phyloP scores from a whole-genome alignment of 1,140 invertebrate genomes.

The Zaprionus taronus region DNA sequence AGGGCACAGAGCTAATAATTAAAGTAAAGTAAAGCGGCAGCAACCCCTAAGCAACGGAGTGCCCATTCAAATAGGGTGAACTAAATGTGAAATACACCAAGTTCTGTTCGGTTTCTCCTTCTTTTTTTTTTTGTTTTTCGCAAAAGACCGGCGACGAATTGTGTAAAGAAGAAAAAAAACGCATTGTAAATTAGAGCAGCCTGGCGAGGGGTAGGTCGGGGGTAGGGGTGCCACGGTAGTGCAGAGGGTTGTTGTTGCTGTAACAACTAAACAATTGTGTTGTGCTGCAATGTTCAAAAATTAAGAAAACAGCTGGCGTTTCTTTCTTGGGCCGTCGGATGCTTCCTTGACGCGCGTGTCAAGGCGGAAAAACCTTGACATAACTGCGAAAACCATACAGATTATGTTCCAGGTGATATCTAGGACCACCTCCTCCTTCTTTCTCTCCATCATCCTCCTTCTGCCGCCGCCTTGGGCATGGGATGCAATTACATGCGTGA shows the following conservation, averaged over 20 bases:
- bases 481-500: conserved; percentile 75
- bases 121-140: conserved; percentile 39
- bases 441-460: too few relatives aligned
- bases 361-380: conserved; percentile 33
- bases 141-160: conserved; percentile 24
- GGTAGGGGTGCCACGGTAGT: not conserved
- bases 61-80: conserved; percentile 58
- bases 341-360: conserved; percentile 56
- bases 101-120: not conserved
- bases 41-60: conserved; percentile 65
- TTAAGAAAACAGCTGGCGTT: conserved; percentile 64
- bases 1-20: conserved; percentile 73
- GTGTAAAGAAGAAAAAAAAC: conserved; percentile 34
- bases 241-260: conserved; percentile 36
- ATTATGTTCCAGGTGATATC: conserved; percentile 60
- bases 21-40: conserved; percentile 70
- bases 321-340: conserved; percentile 30
- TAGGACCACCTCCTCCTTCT: not conserved
- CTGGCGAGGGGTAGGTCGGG: conserved; percentile 12
- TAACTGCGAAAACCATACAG: conserved; percentile 64
- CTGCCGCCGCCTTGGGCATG: not conserved
- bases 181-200: conserved; percentile 67
- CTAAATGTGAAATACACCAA: conserved; percentile 8
- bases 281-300: conserved; percentile 47
- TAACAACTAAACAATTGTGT: conserved; percentile 62